Evolutionary conservation across 2,797 vertebrate species (phyloP), one percentile per base, ranked within the genome.

Genomic region (Microtus obscurus): DNA sequence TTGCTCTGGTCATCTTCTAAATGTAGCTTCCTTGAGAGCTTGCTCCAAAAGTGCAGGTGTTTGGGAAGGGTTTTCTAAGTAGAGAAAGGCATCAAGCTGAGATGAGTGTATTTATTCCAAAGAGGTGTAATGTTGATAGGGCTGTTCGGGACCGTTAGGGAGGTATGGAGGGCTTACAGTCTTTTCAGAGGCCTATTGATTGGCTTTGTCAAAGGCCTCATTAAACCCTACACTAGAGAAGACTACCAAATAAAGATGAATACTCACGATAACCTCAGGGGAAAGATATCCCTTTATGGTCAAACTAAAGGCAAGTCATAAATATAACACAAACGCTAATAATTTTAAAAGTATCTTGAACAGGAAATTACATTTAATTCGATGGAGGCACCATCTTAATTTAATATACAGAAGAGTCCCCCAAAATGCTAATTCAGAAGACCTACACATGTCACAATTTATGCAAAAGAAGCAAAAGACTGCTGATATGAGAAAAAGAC

Each of bases 211-310:
- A 83, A 71, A 48, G 34, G 82, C 27, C 12, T 21, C 78, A 51
- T 43, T 83, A 21, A 21, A 53, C 43, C 21, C 27, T 91, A 80
- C 87, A 71, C n/a, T 79, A n/a, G 51, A 71, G 13, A 91, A 65
- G 67, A 61, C 93, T 29, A 43, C 3, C 89, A 89, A 88, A 76
- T 51, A 53, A 56, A 92, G 63, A 71, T 96, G 67, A 67, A 71
- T 48, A 76, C 40, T 95, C 53, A 93, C 76, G 40, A 51, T 91
- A 77, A 91, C 56, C 91, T 34, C 73, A 86, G 91, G 91, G 56
- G 85, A 86, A 87, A 51, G 43, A 91, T 53, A 31, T 9, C 59
- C 88, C 59, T 95, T 51, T 73, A 69, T 59, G 17, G 12, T 65
- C 48, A 89, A 90, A 37, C 63, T 53, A 61, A 81, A 78, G 61